Conservation (phyloP, 2,113 vertebrate species). For the Phoxinus phoxinus region DNA sequence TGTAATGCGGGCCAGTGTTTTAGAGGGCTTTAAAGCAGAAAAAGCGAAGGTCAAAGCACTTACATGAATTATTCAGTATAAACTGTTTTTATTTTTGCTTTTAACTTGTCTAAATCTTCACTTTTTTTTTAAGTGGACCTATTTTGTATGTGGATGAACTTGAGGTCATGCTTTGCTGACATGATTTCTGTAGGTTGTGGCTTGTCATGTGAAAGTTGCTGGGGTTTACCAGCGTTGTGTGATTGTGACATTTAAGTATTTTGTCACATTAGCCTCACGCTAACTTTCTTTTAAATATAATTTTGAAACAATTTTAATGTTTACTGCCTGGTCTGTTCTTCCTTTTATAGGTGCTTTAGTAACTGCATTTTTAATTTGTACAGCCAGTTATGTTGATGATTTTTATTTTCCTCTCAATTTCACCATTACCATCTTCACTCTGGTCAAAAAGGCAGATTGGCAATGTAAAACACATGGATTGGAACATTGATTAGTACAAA, state of each 20-base stretch:
- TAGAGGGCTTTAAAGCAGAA: background rate
- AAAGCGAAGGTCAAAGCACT: constrained; percentile 4
- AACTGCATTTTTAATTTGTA: too few species aligned
- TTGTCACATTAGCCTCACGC: too few species aligned
- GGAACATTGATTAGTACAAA: too few species aligned
- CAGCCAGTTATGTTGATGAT: too few species aligned
- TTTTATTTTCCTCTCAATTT: too few species aligned
- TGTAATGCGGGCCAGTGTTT: background rate
- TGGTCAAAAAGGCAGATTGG: too few species aligned
- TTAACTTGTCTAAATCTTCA: background rate
- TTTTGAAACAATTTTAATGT: too few species aligned
- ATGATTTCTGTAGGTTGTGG: background rate
- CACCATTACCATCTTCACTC: too few species aligned
- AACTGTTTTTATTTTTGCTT: background rate
- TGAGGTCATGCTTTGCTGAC: background rate
- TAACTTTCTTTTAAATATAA: too few species aligned
- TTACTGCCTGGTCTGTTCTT: too few species aligned
- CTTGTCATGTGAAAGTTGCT: background rate
- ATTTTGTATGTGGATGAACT: background rate
- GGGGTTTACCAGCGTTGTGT: background rate
- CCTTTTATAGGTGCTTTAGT: too few species aligned
- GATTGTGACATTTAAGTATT: background rate
- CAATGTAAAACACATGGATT: too few species aligned
- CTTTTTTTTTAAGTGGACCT: background rate
- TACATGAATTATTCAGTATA: background rate